Evolutionary conservation across 1,140 invertebrate species (phyloP).

Genomic region (Heliconius hewitsoni): DNA sequence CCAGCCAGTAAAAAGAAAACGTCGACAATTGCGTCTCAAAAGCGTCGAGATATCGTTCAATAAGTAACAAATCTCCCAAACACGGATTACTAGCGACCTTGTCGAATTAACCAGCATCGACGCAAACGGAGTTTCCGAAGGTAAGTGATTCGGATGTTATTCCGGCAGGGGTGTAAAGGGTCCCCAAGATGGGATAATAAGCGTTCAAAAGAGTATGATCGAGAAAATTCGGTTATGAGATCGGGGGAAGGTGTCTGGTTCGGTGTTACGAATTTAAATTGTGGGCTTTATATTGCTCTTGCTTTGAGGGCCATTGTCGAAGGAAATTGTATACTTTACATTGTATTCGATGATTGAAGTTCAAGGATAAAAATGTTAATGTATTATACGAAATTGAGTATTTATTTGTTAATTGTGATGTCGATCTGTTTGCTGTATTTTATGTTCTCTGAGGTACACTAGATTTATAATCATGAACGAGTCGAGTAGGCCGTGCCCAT

Average conservation of each 20-base stretch:
- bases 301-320: slow-evolving; percentile 20
- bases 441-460: too few species aligned
- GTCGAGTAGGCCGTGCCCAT: too few species aligned
- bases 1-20: slow-evolving; percentile 12
- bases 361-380: neutral
- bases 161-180: slow-evolving; percentile 42
- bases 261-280: slow-evolving; percentile 42
- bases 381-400: too few species aligned
- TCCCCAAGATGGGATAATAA: slow-evolving; percentile 48
- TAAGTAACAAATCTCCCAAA: slow-evolving; percentile 21
- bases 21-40: slow-evolving; percentile 38
- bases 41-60: slow-evolving; percentile 18
- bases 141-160: slow-evolving; percentile 16
- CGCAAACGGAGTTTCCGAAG: neutral
- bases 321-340: slow-evolving; percentile 1
- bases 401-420: too few species aligned
- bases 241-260: slow-evolving; percentile 38
- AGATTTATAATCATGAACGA: too few species aligned
- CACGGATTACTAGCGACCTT: slow-evolving; percentile 12
- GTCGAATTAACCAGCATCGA: slow-evolving; percentile 25
- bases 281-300: slow-evolving; percentile 31
- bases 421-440: too few species aligned
- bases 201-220: slow-evolving; percentile 46
- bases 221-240: slow-evolving; percentile 51
- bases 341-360: neutral